Conservation (phyloP, 2,888 invertebrate species). For the Ochlodes sylvanus region DNA sequence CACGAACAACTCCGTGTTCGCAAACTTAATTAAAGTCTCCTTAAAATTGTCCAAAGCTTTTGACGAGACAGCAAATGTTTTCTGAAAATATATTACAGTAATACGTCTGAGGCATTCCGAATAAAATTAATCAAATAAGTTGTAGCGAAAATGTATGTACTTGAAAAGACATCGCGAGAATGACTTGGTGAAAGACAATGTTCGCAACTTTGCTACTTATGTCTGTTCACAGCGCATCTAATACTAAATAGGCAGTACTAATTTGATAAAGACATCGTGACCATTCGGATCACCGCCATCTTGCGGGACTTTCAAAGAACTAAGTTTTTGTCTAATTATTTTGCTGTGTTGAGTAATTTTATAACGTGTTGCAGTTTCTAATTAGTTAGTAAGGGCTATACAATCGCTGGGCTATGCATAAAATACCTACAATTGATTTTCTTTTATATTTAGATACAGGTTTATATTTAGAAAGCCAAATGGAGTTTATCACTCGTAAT, state of each 20-base stretch:
- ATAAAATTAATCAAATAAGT: constrained; percentile 29
- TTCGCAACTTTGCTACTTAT: neutral
- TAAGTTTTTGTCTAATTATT: too few species aligned
- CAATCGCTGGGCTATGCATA: too few species aligned
- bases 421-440: too few species aligned
- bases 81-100: constrained; percentile 36
- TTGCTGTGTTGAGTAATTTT: too few species aligned
- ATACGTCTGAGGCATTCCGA: constrained; percentile 29
- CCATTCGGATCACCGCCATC: too few species aligned
- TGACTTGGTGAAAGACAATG: neutral
- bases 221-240: neutral
- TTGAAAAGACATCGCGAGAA: neutral
- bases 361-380: too few species aligned
- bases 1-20: constrained; percentile 35
- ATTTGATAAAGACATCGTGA: neutral
- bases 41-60: constrained; percentile 36
- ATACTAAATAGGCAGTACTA: neutral
- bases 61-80: constrained; percentile 32
- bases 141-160: neutral
- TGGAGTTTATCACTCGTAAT: constrained; percentile 7
- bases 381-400: too few species aligned
- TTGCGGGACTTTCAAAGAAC: too few species aligned
- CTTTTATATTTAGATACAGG: too few species aligned
- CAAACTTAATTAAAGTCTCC: constrained; percentile 39
- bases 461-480: constrained; percentile 9